Conservation (phyloP, 1,140 invertebrate genomes). For the Saccostrea glomerata region DNA sequence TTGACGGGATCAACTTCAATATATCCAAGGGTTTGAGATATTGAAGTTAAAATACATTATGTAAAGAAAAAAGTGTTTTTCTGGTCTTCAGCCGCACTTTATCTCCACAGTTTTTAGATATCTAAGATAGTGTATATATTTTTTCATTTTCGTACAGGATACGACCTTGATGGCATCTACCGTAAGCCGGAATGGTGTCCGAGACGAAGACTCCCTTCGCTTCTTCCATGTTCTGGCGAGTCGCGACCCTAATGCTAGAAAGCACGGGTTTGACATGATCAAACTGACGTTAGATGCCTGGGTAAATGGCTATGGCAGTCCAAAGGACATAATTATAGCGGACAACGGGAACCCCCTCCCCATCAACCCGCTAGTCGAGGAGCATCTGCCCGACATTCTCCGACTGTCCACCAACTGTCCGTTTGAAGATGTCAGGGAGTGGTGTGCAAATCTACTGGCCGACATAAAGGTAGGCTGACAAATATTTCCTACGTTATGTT, state of each 20-base stretch:
- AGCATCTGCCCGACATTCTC: conserved; percentile 70
- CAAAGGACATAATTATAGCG: conserved; percentile 45
- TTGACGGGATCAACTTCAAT: too few species aligned
- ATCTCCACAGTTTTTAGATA: not conserved
- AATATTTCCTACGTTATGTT: too few species aligned
- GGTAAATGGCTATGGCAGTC: conserved; percentile 72
- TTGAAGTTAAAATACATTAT: not conserved
- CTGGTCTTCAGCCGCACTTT: too few species aligned
- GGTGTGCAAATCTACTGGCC: conserved; percentile 60
- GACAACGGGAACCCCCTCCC: conserved; percentile 51
- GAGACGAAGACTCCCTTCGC: conserved; percentile 67
- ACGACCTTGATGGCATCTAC: not conserved
- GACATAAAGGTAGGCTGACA: conserved; percentile 69
- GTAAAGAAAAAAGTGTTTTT: not conserved
- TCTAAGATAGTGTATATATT: not conserved
- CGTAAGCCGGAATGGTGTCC: not conserved
- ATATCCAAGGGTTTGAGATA: too few species aligned
- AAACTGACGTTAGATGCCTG: conserved; percentile 66
- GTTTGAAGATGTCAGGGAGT: conserved; percentile 71
- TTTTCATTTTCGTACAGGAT: too few species aligned
- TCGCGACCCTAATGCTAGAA: conserved; percentile 62
- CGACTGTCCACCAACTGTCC: conserved; percentile 69
- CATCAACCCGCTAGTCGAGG: conserved; percentile 60
- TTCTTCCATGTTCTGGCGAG: conserved; percentile 67
- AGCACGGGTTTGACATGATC: conserved; percentile 64